phyloP scores from a whole-genome alignment of 2,113 vertebrate genomes.

The Toxostoma redivivum region DNA sequence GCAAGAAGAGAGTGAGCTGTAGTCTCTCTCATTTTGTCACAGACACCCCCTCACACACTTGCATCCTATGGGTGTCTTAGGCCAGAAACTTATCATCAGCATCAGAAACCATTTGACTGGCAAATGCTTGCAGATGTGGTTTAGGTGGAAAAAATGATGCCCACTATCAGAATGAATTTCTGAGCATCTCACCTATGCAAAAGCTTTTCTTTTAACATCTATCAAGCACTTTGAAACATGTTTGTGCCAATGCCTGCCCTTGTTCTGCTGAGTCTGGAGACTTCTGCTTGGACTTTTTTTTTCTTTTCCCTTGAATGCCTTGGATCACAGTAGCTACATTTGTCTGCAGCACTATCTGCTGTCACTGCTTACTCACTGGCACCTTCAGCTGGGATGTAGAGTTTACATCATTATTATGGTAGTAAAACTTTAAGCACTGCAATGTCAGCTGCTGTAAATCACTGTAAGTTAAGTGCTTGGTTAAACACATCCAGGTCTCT shows the following conservation, averaged over 20 bases:
- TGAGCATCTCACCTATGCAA: background rate
- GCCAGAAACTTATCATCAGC: background rate
- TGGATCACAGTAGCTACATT: background rate
- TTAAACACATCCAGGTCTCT: background rate
- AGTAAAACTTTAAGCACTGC: background rate
- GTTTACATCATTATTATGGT: rapidly evolving
- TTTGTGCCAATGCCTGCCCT: background rate
- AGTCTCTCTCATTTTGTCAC: background rate
- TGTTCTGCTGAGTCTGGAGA: background rate
- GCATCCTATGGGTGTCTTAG: background rate
- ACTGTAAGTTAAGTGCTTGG: background rate
- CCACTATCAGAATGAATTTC: background rate
- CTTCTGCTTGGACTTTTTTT: background rate
- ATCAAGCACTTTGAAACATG: background rate
- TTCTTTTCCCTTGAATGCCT: background rate
- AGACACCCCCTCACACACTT: background rate
- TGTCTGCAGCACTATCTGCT: background rate
- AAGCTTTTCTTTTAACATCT: background rate
- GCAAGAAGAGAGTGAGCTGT: background rate
- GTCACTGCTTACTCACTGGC: background rate
- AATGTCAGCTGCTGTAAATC: background rate
- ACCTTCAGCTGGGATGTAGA: background rate
- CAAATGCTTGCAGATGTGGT: background rate
- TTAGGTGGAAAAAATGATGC: background rate
- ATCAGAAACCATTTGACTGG: background rate